Percentiles rank a stretch among this genome's conserved stretches.
phyloP scores from a whole-genome alignment of 2,797 vertebrate genomes.

The Miichthys miiuy region DNA sequence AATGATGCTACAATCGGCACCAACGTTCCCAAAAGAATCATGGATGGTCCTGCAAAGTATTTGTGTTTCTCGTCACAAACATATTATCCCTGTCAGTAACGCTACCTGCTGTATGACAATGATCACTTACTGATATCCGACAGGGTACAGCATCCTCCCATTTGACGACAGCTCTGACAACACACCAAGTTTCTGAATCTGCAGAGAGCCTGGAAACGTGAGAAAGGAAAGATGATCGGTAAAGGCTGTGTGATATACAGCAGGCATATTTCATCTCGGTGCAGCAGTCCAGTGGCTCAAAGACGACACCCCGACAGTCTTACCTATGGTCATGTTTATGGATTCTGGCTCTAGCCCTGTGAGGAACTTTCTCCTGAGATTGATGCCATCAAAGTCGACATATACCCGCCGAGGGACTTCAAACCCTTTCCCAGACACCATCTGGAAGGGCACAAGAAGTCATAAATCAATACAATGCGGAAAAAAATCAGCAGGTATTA shows the following conservation, averaged over 20 bases:
- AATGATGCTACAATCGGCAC: neutral
- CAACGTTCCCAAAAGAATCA: neutral
- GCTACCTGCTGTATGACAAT: neutral
- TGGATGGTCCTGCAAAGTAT: neutral
- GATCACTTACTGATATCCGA: conserved; percentile 93
- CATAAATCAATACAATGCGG: neutral
- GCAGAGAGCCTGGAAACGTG: conserved; percentile 86
- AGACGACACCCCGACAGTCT: conserved; percentile 36
- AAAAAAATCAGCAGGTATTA: conserved; percentile 4
- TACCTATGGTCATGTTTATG: conserved; percentile 94
- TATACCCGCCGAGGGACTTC: conserved; percentile 91
- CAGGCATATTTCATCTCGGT: neutral
- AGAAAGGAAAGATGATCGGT: neutral
- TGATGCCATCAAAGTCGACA: conserved; percentile 95
- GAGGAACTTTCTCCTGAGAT: conserved; percentile 92
- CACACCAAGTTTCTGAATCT: conserved; percentile 90
- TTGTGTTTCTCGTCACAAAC: neutral
- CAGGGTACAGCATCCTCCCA: conserved; percentile 90
- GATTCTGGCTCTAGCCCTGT: conserved; percentile 92
- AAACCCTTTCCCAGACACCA: conserved; percentile 87
- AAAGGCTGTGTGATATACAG: neutral
- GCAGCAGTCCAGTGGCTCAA: neutral
- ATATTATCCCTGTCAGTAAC: neutral
- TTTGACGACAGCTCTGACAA: conserved; percentile 90
- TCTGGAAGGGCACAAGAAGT: conserved; percentile 67